Conservation (phyloP, 1,140 invertebrate genomes). For the Fopius arisanus region DNA sequence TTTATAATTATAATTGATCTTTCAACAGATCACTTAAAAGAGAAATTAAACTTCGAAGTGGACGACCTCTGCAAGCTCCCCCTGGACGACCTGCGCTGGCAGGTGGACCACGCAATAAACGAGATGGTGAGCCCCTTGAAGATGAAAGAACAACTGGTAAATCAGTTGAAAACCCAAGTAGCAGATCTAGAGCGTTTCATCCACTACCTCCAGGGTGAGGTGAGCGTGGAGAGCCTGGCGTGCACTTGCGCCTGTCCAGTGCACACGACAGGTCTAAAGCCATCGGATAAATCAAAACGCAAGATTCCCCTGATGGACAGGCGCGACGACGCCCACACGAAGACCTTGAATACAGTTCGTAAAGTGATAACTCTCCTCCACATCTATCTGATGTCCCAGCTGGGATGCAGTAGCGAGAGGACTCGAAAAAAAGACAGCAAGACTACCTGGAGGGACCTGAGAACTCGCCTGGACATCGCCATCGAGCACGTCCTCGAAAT, state of each 20-base stretch:
- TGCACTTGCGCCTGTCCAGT: constrained; percentile 74
- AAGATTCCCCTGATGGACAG: constrained; percentile 45
- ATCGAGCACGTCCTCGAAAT: constrained; percentile 80
- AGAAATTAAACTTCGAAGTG: constrained; percentile 78
- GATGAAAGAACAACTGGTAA: constrained; percentile 95
- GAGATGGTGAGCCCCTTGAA: constrained; percentile 92
- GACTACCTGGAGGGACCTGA: constrained; percentile 76
- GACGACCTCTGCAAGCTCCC: constrained; percentile 77
- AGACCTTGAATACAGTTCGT: constrained; percentile 77
- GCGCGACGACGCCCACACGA: constrained; percentile 49
- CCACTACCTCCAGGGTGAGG: constrained; percentile 89
- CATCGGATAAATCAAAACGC: constrained; percentile 45
- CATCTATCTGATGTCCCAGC: constrained; percentile 91
- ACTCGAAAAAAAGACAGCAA: constrained; percentile 85
- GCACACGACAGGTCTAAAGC: constrained; percentile 56
- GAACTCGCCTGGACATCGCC: constrained; percentile 91
- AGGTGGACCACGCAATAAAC: constrained; percentile 79
- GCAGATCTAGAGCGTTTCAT: constrained; percentile 97
- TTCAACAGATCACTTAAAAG: constrained; percentile 73
- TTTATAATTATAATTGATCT: too few species aligned
- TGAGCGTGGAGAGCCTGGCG: constrained; percentile 60
- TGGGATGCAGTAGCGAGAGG: constrained; percentile 80
- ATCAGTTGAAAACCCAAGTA: constrained; percentile 96
- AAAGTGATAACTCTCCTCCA: constrained; percentile 88
- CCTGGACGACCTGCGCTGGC: constrained; percentile 80